These are phyloP conservation scores for Anticlea derivata DNA, from an alignment of 2,888 invertebrate genomes.

Conservation along the genomic window DNA sequence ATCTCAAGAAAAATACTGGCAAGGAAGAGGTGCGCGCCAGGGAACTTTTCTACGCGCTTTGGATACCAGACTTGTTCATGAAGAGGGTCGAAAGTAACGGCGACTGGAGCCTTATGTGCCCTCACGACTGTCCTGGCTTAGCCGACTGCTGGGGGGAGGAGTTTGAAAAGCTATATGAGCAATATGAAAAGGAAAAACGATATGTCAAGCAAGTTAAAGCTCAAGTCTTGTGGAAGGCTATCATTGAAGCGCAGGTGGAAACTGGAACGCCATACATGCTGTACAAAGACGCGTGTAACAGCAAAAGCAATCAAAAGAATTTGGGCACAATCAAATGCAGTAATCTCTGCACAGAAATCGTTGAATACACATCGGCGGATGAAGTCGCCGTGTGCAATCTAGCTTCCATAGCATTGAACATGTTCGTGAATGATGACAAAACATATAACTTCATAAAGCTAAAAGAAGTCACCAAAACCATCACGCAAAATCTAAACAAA, in stretches of 20 bases:
- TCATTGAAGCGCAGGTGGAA: conserved; percentile 97
- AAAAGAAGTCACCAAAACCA: conserved; percentile 93
- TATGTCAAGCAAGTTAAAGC: conserved; percentile 90
- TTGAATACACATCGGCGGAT: conserved; percentile 95
- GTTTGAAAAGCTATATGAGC: conserved; percentile 93
- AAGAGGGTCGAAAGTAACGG: conserved; percentile 92
- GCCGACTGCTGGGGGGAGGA: conserved; percentile 97
- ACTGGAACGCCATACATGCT: conserved; percentile 99
- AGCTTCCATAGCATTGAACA: conserved; percentile 98
- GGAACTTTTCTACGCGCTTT: conserved; percentile 97
- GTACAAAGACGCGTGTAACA: conserved; percentile 97
- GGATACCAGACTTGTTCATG: conserved; percentile 99
- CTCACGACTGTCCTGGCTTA: conserved; percentile 95
- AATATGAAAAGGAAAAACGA: conserved; percentile 92
- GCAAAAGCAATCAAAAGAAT: conserved; percentile 99
- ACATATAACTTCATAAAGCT: conserved; percentile 95
- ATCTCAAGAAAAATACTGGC: conserved; percentile 97
- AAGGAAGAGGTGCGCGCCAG: conserved; percentile 97
- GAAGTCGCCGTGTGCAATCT: conserved; percentile 99
- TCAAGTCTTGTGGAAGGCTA: conserved; percentile 95
- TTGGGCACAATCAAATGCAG: conserved; percentile 99
- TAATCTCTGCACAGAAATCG: conserved; percentile 98
- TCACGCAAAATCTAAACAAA: conserved; percentile 96
- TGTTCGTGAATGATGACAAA: conserved; percentile 92
- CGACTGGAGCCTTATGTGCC: conserved; percentile 98